Conservation (phyloP, 2,797 vertebrate genomes). For the Octomys mimax region DNA sequence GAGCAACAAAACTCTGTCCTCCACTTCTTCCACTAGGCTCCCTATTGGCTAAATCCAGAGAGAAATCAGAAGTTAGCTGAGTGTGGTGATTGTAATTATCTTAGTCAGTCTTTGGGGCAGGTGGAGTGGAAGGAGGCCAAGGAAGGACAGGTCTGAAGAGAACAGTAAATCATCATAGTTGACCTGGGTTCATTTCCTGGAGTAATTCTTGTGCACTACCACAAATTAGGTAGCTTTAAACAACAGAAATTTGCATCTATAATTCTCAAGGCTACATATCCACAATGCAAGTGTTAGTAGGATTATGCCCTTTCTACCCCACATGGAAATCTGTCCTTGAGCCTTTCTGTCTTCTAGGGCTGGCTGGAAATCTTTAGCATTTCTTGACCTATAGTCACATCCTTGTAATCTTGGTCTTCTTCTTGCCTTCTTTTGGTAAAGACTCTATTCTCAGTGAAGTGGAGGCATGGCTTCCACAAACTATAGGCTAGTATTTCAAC, state of each 20-base stretch:
- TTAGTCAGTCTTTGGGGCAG: no score
- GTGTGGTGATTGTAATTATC: no score
- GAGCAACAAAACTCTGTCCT: no score
- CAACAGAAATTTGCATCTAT: not conserved
- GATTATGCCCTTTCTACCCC: not conserved
- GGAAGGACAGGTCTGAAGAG: not conserved
- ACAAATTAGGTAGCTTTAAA: not conserved
- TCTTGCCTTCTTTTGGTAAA: not conserved
- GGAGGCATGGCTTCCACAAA: not conserved
- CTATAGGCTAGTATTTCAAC: not conserved
- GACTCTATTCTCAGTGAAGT: not conserved
- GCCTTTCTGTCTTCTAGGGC: not conserved
- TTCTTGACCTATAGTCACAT: accelerated
- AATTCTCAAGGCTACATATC: not conserved
- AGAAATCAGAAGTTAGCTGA: not conserved
- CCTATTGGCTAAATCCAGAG: not conserved
- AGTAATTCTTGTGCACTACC: accelerated
- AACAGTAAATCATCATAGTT: accelerated
- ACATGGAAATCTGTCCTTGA: accelerated
- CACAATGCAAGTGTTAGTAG: not conserved
- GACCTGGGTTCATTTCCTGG: not conserved
- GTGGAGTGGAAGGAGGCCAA: accelerated
- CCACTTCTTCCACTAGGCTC: not conserved
- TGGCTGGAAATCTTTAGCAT: no score
- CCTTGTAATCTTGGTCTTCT: no score